phyloP scores from a whole-genome alignment of 2,888 invertebrate species.

The Physocephala rufipes region DNA sequence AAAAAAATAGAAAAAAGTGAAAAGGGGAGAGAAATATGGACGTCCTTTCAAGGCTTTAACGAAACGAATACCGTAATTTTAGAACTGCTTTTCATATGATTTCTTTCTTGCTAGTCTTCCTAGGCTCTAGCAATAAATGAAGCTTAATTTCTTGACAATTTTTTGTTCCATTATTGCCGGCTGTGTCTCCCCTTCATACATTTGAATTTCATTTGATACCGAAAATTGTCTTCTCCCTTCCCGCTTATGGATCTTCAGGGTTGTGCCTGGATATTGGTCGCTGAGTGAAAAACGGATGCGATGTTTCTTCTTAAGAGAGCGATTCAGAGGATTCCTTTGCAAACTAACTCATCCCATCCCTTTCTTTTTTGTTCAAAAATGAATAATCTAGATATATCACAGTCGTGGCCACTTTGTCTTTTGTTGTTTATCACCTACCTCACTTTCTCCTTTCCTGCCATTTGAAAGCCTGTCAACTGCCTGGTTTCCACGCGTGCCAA shows the following conservation, averaged over 20 bases:
- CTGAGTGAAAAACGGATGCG: not conserved
- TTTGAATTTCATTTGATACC: conserved; percentile 26
- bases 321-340: too few relatives aligned
- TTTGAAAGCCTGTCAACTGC: too few relatives aligned
- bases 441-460: too few relatives aligned
- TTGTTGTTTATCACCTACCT: not conserved
- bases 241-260: not conserved
- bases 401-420: not conserved
- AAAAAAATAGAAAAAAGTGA: too few relatives aligned
- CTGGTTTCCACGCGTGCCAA: not conserved
- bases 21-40: too few relatives aligned
- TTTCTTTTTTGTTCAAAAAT: too few relatives aligned
- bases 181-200: conserved; percentile 17
- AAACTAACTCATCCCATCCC: too few relatives aligned
- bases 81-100: not conserved
- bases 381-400: too few relatives aligned
- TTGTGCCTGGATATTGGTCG: not conserved
- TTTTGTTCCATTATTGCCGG: not conserved
- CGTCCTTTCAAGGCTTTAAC: too few relatives aligned
- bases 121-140: not conserved
- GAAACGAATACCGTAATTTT: conserved; percentile 2
- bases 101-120: not conserved
- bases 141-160: conserved; percentile 8
- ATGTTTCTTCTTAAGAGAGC: not conserved
- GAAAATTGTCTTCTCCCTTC: conserved; percentile 2